Percentiles rank a stretch among this genome's conserved stretches.
phyloP scores from a whole-genome alignment of 2,888 invertebrate genomes.

The Zhuqinia jingwanae region DNA sequence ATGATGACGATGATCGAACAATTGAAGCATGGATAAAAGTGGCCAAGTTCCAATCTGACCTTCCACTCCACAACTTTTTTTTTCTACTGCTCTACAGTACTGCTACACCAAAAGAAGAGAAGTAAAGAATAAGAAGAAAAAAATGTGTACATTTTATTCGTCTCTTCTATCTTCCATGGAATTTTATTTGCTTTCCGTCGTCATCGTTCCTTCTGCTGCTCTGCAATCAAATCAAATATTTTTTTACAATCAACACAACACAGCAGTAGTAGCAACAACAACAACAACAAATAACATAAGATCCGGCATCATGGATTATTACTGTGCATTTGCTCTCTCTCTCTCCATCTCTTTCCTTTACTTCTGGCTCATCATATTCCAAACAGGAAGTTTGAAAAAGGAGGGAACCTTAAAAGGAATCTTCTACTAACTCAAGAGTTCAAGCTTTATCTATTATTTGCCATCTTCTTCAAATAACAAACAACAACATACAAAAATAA shows the following conservation, averaged over 20 bases:
- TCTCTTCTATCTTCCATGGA: neutral
- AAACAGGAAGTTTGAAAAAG: conserved; percentile 10
- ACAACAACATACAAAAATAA: too few species aligned
- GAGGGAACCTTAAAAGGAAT: too few species aligned
- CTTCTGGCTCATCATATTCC: conserved; percentile 9
- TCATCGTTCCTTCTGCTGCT: neutral
- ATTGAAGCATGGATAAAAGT: conserved; percentile 28
- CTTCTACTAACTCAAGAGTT: too few species aligned
- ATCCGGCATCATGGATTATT: conserved; percentile 11
- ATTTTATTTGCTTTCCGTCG: neutral
- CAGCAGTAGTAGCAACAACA: neutral
- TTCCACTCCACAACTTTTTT: neutral
- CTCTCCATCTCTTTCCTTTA: too few species aligned
- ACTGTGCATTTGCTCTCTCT: neutral
- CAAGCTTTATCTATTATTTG: too few species aligned
- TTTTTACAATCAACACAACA: neutral
- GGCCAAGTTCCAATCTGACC: conserved; percentile 35
- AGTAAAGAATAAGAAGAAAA: too few species aligned
- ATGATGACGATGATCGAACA: conserved; percentile 16
- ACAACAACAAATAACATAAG: neutral
- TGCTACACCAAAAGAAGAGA: too few species aligned
- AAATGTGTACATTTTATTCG: neutral
- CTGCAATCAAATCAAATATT: conserved; percentile 11
- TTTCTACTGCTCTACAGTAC: neutral
- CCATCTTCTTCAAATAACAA: too few species aligned